Conservation (phyloP, 2,113 vertebrate genomes). For the Callorhinus ursinus region DNA sequence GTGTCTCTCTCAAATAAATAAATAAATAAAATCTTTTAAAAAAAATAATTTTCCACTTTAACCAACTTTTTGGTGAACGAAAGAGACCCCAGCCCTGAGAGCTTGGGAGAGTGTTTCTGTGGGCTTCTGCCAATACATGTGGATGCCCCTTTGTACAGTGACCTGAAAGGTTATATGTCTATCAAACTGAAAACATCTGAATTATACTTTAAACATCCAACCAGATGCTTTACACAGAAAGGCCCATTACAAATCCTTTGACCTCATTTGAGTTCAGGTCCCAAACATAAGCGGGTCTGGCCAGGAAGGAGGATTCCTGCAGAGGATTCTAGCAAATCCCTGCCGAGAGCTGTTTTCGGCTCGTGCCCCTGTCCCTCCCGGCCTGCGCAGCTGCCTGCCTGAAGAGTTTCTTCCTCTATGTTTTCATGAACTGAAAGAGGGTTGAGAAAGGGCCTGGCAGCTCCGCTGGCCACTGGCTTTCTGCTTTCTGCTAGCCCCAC, state of each 20-base stretch:
- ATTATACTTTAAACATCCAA: background rate
- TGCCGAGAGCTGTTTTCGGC: background rate
- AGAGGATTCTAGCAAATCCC: background rate
- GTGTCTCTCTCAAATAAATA: no score
- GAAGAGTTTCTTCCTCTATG: background rate
- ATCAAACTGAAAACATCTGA: background rate
- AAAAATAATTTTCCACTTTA: background rate
- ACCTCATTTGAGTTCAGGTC: background rate
- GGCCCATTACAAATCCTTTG: background rate
- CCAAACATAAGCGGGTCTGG: rapidly evolving
- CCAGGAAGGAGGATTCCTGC: background rate
- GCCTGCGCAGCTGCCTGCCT: background rate
- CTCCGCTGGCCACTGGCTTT: rapidly evolving
- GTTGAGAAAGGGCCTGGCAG: background rate
- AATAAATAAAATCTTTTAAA: no score
- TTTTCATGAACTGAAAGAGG: background rate
- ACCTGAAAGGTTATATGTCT: background rate
- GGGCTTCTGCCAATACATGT: background rate
- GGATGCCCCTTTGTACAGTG: background rate
- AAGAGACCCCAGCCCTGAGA: background rate
- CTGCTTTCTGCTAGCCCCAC: background rate
- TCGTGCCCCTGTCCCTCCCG: rapidly evolving
- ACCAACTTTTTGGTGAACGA: background rate
- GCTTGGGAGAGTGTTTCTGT: background rate
- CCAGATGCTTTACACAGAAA: background rate